phyloP scores from a whole-genome alignment of 1,140 invertebrate species.

The Nasonia vitripennis region DNA sequence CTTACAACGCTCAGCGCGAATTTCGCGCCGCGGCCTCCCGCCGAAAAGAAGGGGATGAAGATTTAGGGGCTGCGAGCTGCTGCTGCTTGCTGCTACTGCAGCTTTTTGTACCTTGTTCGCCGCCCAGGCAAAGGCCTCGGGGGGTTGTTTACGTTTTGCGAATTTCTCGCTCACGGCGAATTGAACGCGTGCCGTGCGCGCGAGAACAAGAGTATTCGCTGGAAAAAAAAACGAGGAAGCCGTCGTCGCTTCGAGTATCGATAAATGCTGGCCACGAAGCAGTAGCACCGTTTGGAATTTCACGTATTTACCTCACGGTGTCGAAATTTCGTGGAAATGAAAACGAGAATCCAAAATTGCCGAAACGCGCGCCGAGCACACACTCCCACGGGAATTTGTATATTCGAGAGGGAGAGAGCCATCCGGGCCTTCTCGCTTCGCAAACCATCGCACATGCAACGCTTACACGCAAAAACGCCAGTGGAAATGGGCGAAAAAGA shows the following conservation, averaged over 20 bases:
- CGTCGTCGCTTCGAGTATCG: too few species aligned
- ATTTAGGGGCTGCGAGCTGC: background rate
- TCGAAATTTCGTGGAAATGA: slow-evolving; percentile 15
- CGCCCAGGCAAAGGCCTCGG: background rate
- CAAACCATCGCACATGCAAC: background rate
- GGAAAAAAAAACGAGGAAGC: too few species aligned
- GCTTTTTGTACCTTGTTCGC: background rate
- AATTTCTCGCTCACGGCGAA: background rate
- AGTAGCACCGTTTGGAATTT: too few species aligned
- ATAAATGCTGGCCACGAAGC: too few species aligned
- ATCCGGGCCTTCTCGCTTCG: background rate
- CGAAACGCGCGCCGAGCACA: background rate
- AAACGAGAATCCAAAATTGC: slow-evolving; percentile 25
- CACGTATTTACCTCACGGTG: background rate
- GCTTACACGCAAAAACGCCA: background rate
- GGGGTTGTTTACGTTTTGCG: too few species aligned
- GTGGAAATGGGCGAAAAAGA: background rate
- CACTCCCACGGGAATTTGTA: slow-evolving; percentile 21
- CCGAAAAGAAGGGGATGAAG: background rate
- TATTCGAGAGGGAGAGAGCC: background rate
- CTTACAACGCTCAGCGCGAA: background rate
- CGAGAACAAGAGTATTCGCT: background rate
- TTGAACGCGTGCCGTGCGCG: background rate
- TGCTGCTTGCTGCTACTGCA: too few species aligned
- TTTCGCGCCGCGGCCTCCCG: background rate